Evolutionary conservation across 2,113 vertebrate species (phyloP).

Genomic region (Heterotilapia buettikoferi): DNA sequence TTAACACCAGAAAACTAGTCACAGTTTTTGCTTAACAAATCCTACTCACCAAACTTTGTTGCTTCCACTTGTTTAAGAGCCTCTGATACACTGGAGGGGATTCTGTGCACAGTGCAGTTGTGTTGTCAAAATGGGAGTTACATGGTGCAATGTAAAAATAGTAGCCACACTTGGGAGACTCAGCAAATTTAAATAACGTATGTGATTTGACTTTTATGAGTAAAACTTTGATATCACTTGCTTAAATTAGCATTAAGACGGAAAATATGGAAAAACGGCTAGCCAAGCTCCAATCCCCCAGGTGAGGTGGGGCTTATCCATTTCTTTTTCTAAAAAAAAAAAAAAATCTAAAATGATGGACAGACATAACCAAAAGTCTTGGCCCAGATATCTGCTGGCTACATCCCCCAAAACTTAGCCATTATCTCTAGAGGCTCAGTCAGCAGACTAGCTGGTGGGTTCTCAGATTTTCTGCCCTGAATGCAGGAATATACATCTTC

Average conservation of each 20-base stretch:
- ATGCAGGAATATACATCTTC: background rate
- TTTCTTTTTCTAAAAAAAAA: background rate
- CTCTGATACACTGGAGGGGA: background rate
- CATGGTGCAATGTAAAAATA: background rate
- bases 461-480: background rate
- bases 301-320: background rate
- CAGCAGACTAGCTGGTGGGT: background rate
- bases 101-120: background rate
- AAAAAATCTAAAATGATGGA: background rate
- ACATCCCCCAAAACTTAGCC: background rate
- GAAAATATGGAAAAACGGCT: background rate
- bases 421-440: background rate
- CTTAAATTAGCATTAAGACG: background rate
- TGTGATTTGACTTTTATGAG: background rate
- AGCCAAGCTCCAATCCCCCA: background rate
- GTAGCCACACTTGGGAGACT: background rate
- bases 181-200: background rate
- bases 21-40: background rate
- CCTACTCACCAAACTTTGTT: background rate
- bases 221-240: background rate
- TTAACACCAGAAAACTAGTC: background rate
- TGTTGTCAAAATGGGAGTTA: background rate
- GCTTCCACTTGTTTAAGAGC: background rate
- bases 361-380: background rate
- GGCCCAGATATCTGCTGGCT: background rate